Evolutionary conservation across 2,113 vertebrate species (phyloP).

Genomic region (Pantherophis guttatus): DNA sequence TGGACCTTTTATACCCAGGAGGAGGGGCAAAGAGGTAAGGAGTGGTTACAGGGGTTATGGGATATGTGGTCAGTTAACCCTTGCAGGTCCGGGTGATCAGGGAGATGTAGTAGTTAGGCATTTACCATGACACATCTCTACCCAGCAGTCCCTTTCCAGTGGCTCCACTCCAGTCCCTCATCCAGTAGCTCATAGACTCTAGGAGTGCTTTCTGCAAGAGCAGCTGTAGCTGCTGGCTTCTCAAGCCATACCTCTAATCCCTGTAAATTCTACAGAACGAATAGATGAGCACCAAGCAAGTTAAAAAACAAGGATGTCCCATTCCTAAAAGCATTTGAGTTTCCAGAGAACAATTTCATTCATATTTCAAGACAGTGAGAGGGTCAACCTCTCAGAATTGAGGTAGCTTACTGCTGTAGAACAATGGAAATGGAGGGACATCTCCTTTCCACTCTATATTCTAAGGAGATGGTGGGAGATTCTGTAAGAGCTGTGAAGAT

Average conservation of each 20-base stretch:
- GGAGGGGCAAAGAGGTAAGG: too few species aligned
- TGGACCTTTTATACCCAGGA: too few species aligned
- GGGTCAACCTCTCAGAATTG: neutral
- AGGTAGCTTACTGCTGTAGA: neutral
- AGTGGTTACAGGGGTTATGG: too few species aligned
- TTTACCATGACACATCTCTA: too few species aligned
- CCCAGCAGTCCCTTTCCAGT: neutral
- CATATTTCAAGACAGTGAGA: neutral
- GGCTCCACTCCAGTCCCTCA: neutral
- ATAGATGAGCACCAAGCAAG: neutral
- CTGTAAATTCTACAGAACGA: neutral
- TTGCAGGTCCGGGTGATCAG: too few species aligned
- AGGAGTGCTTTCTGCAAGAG: neutral
- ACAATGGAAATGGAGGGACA: neutral
- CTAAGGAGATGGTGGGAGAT: neutral
- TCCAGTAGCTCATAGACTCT: neutral
- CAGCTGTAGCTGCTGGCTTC: neutral
- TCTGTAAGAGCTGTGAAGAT: neutral
- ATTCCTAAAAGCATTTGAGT: neutral
- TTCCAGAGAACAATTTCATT: neutral
- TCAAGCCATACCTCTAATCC: neutral
- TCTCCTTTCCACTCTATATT: neutral
- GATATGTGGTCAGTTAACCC: too few species aligned
- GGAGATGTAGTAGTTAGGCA: too few species aligned
- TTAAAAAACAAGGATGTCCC: neutral